Evolutionary conservation across 2,113 vertebrate species (phyloP).

Genomic region (Phaetusa simplex): DNA sequence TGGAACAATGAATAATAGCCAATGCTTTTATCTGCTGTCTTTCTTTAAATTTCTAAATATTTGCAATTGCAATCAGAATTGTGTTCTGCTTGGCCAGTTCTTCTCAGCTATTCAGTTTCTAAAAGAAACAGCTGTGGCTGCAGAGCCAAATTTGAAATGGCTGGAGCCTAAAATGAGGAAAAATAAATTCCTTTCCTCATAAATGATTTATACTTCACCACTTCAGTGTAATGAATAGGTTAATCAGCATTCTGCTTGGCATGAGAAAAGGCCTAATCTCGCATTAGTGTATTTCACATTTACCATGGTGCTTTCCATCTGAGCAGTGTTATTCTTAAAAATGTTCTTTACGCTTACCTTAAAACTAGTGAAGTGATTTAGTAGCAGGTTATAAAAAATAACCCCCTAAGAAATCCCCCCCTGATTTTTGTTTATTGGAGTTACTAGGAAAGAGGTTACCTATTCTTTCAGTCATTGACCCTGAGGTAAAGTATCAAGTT

Average conservation of each 20-base stretch:
- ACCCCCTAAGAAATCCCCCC: neutral
- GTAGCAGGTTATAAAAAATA: neutral
- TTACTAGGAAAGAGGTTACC: neutral
- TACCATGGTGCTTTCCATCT: neutral
- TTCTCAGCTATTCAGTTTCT: neutral
- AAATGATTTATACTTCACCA: conserved; percentile 30
- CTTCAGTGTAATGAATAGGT: neutral
- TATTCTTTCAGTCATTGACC: neutral
- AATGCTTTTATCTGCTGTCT: neutral
- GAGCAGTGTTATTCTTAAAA: neutral
- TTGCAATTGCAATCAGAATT: conserved; percentile 19
- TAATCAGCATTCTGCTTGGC: neutral
- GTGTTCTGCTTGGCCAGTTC: neutral
- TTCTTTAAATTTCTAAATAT: neutral
- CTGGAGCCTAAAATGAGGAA: neutral
- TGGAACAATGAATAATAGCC: neutral
- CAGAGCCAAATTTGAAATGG: neutral
- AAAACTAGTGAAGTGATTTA: neutral
- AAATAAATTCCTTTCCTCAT: neutral
- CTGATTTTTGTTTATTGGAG: neutral
- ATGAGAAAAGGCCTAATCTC: neutral
- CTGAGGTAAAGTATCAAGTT: neutral
- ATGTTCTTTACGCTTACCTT: neutral
- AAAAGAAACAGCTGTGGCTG: neutral
- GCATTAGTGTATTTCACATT: neutral